Base-by-base conservation (phyloP, 2,113 vertebrate species). In the Eclectus roratus region DNA sequence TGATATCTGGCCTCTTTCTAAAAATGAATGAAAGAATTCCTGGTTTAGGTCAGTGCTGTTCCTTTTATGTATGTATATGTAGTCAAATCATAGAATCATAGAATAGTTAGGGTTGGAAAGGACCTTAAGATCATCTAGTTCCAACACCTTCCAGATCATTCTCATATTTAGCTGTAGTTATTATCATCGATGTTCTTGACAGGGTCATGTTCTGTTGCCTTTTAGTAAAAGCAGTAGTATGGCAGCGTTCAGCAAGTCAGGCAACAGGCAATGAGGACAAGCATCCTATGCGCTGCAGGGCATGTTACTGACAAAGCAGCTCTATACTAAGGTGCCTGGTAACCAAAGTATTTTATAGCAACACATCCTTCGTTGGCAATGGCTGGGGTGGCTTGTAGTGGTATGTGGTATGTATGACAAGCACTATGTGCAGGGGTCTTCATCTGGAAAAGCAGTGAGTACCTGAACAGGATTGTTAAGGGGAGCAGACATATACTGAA, bases 311-410 rank as follows among this genome's bases (percentile, higher is more conserved):
- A 16, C 17, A 21, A 11, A 33, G 73, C 24, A 15, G 11, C 1
- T 0, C 28, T 41, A 0, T 21, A 10, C 18, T 43, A 5, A 10
- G 1, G 10, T 37, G 29, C 9, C 53, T 73, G 43, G 25, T 68
- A 68, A 28, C 65, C 0, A 1, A 35, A 33, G 16, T 46, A 3
- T 55, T 35, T 72, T 46, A 19, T 1, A 82, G 53, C 2, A 1
- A 52, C 10, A 1, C 6, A 4, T 37, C 27, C 23, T 47, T 52
- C 0, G 0, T 9, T 63, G 58, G 29, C 18, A 11, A 19, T 9
- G 29, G 14, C 43, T 35, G 27, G 52, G 25, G 46, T 91, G 58
- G 13, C 46, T 63, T 68, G 37, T 28, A n/a, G 78, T n/a, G 20
- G 20, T 58, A 14, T 58, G 55, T n/a, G n/a, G 55, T 23, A 33